Base-by-base conservation (phyloP, 2,888 invertebrate species). In the Tachina lurida region DNA sequence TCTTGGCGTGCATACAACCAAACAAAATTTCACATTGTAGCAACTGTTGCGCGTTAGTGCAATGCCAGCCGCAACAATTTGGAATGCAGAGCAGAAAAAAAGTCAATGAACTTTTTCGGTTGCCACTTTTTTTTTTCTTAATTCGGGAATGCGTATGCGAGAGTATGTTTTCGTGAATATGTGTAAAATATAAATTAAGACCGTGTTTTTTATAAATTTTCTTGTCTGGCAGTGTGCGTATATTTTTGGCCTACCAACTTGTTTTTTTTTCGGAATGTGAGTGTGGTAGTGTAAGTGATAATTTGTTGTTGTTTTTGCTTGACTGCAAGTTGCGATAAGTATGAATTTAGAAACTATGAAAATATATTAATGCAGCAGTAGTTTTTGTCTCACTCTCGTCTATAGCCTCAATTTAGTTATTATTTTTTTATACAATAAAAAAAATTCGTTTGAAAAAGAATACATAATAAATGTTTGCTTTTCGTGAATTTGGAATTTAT, bases 261-360 rank as follows among this genome's bases (percentile, higher is more conserved):
- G 86, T 86, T 83, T 83, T 67, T 52, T 67, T 67, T 15, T 12
- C 22, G 15, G 52, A 58, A 17, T 31, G n/a, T 62, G 43, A 52
- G 62, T 54, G n/a, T 39, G 19, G 17, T 63, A 19, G 60, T 70
- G 15, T 58, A 43, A 54, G 80, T 75, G 74, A 75, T 81, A 75
- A 81, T 60, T 62, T 75, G 74, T 75, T 68, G 74, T 73, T 74
- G 63, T 71, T 82, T 71, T 54, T 45, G 17, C 12, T 70, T 63
- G 78, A 83, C 83, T 86, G 86, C 86, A 86, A 83, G 67, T 86
- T 86, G 83, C 86, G 86, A 86, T 86, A 83, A 86, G 86, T 86
- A 86, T 86, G 86, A 86, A 86, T 83, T 86, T 83, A 77, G 75
- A 73, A 86, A 80, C 79, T 83, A 83, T 76, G 71, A 75, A 82